phyloP scores from a whole-genome alignment of 2,113 vertebrate species.

The Gallinago media region DNA sequence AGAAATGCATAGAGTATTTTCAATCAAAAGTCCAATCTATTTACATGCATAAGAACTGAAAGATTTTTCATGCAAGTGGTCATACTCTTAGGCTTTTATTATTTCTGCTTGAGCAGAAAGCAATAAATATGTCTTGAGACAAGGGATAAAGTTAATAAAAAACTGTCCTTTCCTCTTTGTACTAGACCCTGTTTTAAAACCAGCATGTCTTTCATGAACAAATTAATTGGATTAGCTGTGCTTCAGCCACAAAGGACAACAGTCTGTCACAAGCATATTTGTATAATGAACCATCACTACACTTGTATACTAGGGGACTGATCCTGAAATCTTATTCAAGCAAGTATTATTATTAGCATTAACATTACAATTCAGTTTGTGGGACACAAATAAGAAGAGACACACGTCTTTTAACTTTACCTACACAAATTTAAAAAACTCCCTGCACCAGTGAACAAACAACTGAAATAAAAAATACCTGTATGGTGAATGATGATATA shows the following conservation, averaged over 20 bases:
- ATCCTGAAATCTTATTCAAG: constrained; percentile 8
- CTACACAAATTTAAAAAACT: not conserved
- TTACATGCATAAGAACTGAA: constrained; percentile 46
- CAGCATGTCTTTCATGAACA: constrained; percentile 73
- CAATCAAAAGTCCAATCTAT: constrained; percentile 47
- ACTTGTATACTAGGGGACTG: constrained; percentile 6
- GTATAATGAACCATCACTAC: constrained; percentile 60
- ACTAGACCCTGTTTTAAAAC: constrained; percentile 66
- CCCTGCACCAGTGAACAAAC: not conserved
- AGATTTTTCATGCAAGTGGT: constrained; percentile 49
- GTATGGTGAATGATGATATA: not conserved
- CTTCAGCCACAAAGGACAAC: constrained; percentile 70
- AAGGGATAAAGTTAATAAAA: constrained; percentile 80
- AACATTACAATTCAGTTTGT: not conserved
- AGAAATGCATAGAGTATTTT: constrained; percentile 32
- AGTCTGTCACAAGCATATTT: constrained; percentile 53
- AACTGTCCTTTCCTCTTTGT: constrained; percentile 70
- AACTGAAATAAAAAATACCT: not conserved
- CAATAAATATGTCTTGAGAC: constrained; percentile 76
- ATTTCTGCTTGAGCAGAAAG: constrained; percentile 75
- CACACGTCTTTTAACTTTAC: not conserved
- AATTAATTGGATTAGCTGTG: constrained; percentile 79
- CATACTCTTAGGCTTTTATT: constrained; percentile 66
- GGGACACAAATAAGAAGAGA: not conserved
- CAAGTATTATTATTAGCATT: not conserved